Base-by-base conservation (phyloP, 2,888 invertebrate species). In the Macroteleia sp. region DNA sequence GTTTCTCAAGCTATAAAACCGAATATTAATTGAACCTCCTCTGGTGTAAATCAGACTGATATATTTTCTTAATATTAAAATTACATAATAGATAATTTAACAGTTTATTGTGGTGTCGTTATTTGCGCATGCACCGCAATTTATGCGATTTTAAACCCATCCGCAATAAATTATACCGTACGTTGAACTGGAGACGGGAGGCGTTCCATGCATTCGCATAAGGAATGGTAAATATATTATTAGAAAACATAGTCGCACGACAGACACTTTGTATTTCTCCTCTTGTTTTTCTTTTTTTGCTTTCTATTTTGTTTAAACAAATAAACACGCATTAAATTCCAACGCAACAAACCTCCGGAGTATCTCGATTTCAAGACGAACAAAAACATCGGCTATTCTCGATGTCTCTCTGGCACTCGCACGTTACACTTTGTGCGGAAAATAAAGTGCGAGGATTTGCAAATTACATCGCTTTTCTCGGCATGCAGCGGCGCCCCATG, bases 151-250 rank as follows among this genome's bases (percentile, higher is more conserved):
- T 20, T 20, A 42, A 77, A 62, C 39, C 36, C 61, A 28, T 14
- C 10, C 64, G 44, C 28, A 50, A 62, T 50, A 54, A 74, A 79
- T 76, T 74, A 74, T 62, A 69, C 59, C 74, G 75, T 66, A 34
- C 67, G 52, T 61, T 71, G 54, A 71, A 54, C 59, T 46, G 52
- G n/a, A n/a, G n/a, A n/a, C n/a, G n/a, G 25, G 46, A 46, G 39
- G 54, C 22, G 30, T 41, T 56, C 42, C 32, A 50, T 34, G 52
- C 61, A 67, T 52, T 61, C n/a, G 17, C 34, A 48, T 8, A 39
- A 66, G 56, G 64, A 36, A 67, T 78, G 22, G 22, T 36, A 2
- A 8, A 34, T 52, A 36, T 22, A 36, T 36, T 34, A 36, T 36
- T 52, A 36, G 28, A 54, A 54, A 36, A 54, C 46, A 46, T n/a